Conservation (phyloP, 2,888 invertebrate species). For the Chymomyza procnemis region DNA sequence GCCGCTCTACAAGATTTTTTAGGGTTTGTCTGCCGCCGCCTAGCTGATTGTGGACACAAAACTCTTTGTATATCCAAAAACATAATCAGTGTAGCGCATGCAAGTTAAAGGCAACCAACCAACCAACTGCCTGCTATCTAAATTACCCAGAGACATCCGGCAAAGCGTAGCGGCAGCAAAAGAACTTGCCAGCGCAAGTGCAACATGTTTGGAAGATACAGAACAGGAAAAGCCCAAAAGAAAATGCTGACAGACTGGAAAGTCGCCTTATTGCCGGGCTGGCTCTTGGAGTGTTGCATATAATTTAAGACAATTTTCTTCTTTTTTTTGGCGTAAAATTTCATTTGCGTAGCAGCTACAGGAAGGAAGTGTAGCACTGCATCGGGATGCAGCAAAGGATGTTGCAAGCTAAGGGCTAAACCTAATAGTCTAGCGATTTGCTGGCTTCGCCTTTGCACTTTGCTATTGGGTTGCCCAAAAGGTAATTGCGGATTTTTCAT, state of each 20-base stretch:
- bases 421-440: conserved; percentile 27
- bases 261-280: conserved; percentile 15
- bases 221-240: conserved; percentile 68
- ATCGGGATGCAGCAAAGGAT: conserved; percentile 44
- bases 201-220: conserved; percentile 45
- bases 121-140: conserved; percentile 69
- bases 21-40: background rate
- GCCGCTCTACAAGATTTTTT: background rate
- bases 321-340: conserved; percentile 57
- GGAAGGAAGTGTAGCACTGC: conserved; percentile 21
- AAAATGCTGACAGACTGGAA: conserved; percentile 12
- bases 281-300: conserved; percentile 9
- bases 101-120: conserved; percentile 60
- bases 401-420: conserved; percentile 29
- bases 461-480: conserved; percentile 5
- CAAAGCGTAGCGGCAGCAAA: conserved; percentile 36
- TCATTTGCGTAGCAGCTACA: conserved; percentile 44
- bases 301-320: conserved; percentile 42
- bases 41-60: conserved; percentile 16
- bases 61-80: conserved; percentile 60
- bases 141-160: conserved; percentile 73
- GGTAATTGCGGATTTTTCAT: no score
- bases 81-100: conserved; percentile 56
- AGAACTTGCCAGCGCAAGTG: conserved; percentile 16
- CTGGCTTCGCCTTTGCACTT: background rate